phyloP scores from a whole-genome alignment of 2,113 vertebrate genomes.

The Sinocyclocheilus maitianheensis region DNA sequence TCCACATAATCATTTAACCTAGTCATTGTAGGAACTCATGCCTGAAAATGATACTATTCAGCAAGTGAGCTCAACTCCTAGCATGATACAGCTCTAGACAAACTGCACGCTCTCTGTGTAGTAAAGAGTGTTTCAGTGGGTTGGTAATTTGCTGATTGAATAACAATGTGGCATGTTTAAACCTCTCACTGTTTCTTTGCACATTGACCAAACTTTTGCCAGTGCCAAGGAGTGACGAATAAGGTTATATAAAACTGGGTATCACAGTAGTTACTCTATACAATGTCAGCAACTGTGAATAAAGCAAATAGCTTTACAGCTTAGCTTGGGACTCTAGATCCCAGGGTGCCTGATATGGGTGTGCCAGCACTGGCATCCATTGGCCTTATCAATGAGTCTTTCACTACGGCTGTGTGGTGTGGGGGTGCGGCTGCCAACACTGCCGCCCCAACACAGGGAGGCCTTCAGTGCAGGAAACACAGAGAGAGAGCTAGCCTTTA shows the following conservation, averaged over 20 bases:
- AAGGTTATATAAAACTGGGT: background rate
- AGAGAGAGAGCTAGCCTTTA: background rate
- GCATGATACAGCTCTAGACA: background rate
- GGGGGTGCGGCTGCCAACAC: slow-evolving; percentile 45
- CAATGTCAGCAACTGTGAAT: background rate
- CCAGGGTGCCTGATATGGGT: slow-evolving; percentile 33
- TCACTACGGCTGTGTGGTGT: slow-evolving; percentile 64
- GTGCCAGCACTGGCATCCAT: slow-evolving; percentile 59
- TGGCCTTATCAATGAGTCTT: slow-evolving; percentile 73
- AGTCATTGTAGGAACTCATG: background rate
- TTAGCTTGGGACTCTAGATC: background rate
- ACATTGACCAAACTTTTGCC: slow-evolving; percentile 12
- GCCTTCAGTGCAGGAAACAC: slow-evolving; percentile 35
- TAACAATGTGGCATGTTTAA: slow-evolving; percentile 23
- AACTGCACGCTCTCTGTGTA: background rate
- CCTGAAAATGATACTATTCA: background rate
- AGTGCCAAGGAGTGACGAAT: slow-evolving; percentile 11
- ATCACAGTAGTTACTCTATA: background rate
- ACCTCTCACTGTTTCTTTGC: background rate
- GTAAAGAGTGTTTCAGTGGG: background rate
- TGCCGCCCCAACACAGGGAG: slow-evolving; percentile 57
- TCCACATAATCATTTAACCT: background rate
- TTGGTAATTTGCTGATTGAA: background rate
- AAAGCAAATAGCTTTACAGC: background rate
- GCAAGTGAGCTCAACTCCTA: background rate